Conservation (phyloP, 2,113 vertebrate genomes). For the Smithornis capensis region DNA sequence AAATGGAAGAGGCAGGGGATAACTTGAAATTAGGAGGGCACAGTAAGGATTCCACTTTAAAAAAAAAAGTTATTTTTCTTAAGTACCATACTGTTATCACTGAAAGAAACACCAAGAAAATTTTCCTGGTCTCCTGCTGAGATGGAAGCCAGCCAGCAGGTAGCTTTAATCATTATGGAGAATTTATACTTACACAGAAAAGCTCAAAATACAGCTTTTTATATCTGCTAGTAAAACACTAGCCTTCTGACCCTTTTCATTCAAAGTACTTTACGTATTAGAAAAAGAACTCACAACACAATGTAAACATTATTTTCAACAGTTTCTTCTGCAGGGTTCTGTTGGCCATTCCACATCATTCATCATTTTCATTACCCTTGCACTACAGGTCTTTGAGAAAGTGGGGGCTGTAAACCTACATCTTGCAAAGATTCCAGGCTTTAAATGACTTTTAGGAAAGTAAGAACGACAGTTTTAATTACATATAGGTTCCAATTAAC, state of each 20-base stretch:
- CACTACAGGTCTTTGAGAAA: background rate
- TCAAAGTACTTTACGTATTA: background rate
- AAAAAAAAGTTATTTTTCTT: background rate
- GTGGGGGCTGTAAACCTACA: background rate
- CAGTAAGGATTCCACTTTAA: background rate
- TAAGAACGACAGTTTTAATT: background rate
- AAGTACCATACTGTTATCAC: background rate
- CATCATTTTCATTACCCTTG: background rate
- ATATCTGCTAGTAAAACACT: background rate
- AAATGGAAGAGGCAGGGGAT: background rate
- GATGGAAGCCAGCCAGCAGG: background rate
- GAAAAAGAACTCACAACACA: background rate
- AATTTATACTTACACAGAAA: background rate
- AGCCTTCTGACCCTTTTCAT: background rate
- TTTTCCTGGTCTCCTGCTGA: background rate
- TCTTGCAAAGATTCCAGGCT: background rate
- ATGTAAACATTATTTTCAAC: background rate
- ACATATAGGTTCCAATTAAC: background rate
- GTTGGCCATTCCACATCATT: background rate
- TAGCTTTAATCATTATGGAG: background rate
- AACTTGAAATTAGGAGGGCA: background rate
- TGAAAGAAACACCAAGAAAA: background rate
- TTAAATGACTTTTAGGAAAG: background rate
- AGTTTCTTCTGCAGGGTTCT: background rate
- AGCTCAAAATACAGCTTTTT: background rate